A percentile compares a stretch with the other conserved stretches of the same genome.
Conservation (phyloP, 2,888 invertebrate genomes). For the Brenthis ino region DNA sequence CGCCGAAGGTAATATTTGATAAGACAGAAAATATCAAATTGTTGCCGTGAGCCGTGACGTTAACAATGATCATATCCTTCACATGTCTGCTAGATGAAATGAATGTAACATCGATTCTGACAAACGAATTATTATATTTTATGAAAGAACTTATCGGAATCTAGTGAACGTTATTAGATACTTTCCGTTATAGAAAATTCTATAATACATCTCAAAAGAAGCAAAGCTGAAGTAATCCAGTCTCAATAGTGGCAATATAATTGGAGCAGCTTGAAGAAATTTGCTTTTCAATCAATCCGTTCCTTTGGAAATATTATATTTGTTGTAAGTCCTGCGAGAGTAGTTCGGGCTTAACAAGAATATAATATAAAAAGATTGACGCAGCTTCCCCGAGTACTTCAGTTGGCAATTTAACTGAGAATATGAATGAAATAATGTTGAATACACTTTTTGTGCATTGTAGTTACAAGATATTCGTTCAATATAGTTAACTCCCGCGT, state of each 20-base stretch:
- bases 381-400: conserved; percentile 9
- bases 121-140: not conserved
- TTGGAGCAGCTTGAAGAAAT: conserved; percentile 21
- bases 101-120: conserved; percentile 1
- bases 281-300: conserved; percentile 21
- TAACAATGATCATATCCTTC: conserved; percentile 12
- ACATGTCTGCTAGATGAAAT: not conserved
- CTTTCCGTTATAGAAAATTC: conserved; percentile 4
- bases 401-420: not conserved
- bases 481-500: no score
- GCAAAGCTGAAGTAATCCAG: conserved; percentile 23
- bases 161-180: conserved; percentile 14
- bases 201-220: conserved; percentile 13
- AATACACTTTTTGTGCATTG: no score
- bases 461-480: no score
- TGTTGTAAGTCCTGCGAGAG: conserved; percentile 20
- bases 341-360: conserved; percentile 12
- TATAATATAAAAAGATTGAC: conserved; percentile 16
- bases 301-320: conserved; percentile 28
- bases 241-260: conserved; percentile 21
- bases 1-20: conserved; percentile 17
- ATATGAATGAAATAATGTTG: conserved; percentile 41
- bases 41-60: not conserved
- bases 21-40: conserved; percentile 33
- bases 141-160: conserved; percentile 14